Conservation (phyloP, 2,888 invertebrate genomes). For the Schrankia costaestrigalis region DNA sequence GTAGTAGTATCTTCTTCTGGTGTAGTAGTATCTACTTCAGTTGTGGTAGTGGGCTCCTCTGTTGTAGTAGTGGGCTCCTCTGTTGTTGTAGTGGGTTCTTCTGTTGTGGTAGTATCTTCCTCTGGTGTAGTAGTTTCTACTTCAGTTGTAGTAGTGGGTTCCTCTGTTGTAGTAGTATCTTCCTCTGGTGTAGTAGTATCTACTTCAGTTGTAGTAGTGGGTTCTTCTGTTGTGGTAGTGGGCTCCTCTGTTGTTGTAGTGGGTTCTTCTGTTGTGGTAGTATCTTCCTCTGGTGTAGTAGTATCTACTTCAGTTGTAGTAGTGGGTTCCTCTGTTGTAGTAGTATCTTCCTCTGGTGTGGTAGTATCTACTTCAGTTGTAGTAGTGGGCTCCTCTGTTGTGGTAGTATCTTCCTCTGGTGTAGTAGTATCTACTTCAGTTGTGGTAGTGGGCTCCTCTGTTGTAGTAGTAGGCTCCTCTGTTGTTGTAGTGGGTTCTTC, state of each 20-base stretch:
- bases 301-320: conserved; percentile 1
- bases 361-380: conserved; percentile 10
- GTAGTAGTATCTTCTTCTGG: conserved; percentile 1
- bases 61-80: not conserved
- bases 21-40: no score
- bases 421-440: not conserved
- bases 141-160: not conserved
- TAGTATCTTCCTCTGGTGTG: not conserved
- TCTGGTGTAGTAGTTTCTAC: not conserved
- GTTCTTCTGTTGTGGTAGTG: no score
- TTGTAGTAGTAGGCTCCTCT: conserved; percentile 9
- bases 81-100: not conserved
- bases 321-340: not conserved
- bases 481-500: not conserved
- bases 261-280: conserved; percentile 4
- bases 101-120: not conserved
- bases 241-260: no score
- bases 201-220: conserved; percentile 5
- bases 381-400: not conserved
- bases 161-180: not conserved
- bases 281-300: conserved; percentile 7
- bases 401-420: not conserved
- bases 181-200: no score
- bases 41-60: not conserved
- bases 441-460: conserved; percentile 1